Conservation (phyloP, 2,797 vertebrate genomes). For the Pempheris klunzingeri region DNA sequence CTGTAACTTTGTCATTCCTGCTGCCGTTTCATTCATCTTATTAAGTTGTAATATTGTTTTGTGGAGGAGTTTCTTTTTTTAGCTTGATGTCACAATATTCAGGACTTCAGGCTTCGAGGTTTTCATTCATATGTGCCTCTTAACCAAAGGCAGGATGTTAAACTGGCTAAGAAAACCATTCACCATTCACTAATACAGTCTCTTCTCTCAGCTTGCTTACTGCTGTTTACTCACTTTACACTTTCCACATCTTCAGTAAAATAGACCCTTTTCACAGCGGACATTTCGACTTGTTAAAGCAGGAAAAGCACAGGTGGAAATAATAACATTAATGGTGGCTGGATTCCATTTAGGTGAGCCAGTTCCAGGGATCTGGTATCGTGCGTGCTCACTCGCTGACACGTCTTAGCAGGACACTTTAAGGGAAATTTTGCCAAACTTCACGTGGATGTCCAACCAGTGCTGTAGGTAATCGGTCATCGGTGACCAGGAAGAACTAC, state of each 20-base stretch:
- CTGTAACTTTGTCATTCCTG: neutral
- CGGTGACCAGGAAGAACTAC: too few relatives aligned
- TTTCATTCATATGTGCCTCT: constrained; percentile 4
- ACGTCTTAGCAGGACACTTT: too few relatives aligned
- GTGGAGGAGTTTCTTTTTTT: constrained; percentile 11
- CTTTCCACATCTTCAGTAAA: constrained; percentile 38
- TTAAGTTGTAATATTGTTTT: constrained; percentile 6
- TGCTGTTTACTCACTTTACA: neutral
- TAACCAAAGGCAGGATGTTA: constrained; percentile 43
- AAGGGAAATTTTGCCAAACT: too few relatives aligned
- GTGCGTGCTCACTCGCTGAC: too few relatives aligned
- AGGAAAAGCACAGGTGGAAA: too few relatives aligned
- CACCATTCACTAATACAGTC: constrained; percentile 11
- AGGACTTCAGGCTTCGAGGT: neutral
- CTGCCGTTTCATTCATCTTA: constrained; percentile 1
- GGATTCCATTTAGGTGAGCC: too few relatives aligned
- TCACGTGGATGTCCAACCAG: too few relatives aligned
- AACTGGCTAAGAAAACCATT: constrained; percentile 27
- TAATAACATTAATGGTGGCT: too few relatives aligned
- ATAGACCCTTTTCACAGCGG: too few relatives aligned
- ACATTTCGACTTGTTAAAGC: too few relatives aligned
- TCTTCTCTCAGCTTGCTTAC: constrained; percentile 6
- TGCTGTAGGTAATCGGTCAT: too few relatives aligned
- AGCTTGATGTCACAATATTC: constrained; percentile 10
- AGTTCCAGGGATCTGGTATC: too few relatives aligned